A percentile compares a stretch with the other conserved stretches of the same genome.
Evolutionary conservation across 2,888 invertebrate species (phyloP).

Genomic region (Ptycholaimellus sp.): DNA sequence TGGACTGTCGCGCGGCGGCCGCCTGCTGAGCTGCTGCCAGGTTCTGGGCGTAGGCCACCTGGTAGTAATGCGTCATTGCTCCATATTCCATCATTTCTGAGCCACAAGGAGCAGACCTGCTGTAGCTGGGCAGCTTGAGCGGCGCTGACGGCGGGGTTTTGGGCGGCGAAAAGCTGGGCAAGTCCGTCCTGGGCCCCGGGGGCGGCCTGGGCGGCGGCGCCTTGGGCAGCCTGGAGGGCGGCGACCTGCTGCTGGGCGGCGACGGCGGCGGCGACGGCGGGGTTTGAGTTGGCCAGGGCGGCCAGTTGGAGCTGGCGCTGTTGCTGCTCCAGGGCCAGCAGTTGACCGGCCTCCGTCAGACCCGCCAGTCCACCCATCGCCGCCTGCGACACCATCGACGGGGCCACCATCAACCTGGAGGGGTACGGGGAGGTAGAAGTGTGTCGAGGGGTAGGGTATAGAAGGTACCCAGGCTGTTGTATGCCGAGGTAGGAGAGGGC

Average conservation of each 20-base stretch:
- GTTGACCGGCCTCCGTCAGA: not conserved
- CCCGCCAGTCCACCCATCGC: not conserved
- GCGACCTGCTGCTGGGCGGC: not conserved
- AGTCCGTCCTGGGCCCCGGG: not conserved
- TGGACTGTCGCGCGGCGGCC: not conserved
- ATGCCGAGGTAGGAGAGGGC: too few species aligned
- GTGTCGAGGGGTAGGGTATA: too few species aligned
- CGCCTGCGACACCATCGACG: not conserved
- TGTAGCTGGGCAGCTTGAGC: too few species aligned
- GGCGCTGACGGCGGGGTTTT: not conserved
- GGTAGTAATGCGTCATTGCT: too few species aligned
- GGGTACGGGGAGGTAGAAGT: too few species aligned
- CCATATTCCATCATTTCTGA: too few species aligned
- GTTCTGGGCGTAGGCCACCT: not conserved
- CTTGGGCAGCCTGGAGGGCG: not conserved
- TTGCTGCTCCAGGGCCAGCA: too few species aligned
- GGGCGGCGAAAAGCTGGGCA: not conserved
- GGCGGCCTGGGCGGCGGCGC: not conserved
- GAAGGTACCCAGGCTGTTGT: too few species aligned
- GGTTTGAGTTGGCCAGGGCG: not conserved
- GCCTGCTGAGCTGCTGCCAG: not conserved
- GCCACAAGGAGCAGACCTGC: too few species aligned
- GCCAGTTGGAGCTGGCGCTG: not conserved
- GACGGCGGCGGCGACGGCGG: not conserved
- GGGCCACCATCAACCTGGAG: too few species aligned